phyloP scores from a whole-genome alignment of 2,888 invertebrate species.

The Bombylius discolor region DNA sequence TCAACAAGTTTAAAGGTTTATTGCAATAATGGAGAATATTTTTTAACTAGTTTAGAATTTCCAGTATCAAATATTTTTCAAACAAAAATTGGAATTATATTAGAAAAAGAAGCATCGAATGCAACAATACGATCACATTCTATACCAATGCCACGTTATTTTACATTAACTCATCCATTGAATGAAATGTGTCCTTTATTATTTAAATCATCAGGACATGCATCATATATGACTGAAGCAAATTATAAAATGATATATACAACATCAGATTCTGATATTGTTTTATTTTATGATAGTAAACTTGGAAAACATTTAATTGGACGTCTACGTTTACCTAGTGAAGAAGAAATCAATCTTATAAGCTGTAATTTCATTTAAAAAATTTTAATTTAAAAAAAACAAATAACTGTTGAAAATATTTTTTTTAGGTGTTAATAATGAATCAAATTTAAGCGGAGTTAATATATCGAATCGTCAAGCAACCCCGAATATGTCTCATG shows the following conservation, averaged over 20 bases:
- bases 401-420: background rate
- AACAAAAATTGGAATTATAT: conserved; percentile 69
- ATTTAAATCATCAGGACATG: conserved; percentile 48
- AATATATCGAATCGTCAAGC: conserved; percentile 13
- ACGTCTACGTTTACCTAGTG: conserved; percentile 58
- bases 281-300: conserved; percentile 66
- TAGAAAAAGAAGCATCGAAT: conserved; percentile 54
- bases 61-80: conserved; percentile 73
- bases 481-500: conserved; percentile 21
- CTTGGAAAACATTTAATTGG: conserved; percentile 70
- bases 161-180: conserved; percentile 76
- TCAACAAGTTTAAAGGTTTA: conserved; percentile 63
- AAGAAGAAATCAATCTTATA: conserved; percentile 54
- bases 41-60: conserved; percentile 63
- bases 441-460: conserved; percentile 1
- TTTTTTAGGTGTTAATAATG: conserved; percentile 7
- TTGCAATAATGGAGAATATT: conserved; percentile 69
- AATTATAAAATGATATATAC: conserved; percentile 59
- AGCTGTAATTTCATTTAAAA: conserved; percentile 33
- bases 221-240: conserved; percentile 50
- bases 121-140: conserved; percentile 28
- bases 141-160: conserved; percentile 59
- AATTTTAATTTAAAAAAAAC: background rate
- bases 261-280: conserved; percentile 62
- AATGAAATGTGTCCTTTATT: conserved; percentile 82